These are phyloP conservation scores for Peromyscus eremicus DNA, from an alignment of 2,797 vertebrate genomes.

Conservation along the genomic window DNA sequence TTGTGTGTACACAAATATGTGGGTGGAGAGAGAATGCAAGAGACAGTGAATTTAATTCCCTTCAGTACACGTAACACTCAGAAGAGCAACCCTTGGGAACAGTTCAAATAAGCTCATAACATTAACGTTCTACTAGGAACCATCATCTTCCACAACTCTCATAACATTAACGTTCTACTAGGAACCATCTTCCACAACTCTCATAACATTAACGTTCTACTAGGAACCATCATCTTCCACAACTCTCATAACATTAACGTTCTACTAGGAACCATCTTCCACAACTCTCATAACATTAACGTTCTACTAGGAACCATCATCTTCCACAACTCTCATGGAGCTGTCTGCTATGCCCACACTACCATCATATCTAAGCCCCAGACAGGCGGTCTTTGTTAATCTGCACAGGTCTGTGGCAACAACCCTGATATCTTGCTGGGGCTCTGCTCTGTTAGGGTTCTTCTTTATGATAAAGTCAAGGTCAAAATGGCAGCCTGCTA, in stretches of 20 bases:
- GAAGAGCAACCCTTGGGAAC: neutral
- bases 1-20: neutral
- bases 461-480: conserved; percentile 69
- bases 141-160: neutral
- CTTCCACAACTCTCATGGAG: neutral
- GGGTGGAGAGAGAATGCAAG: neutral
- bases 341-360: neutral
- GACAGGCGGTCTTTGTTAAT: neutral
- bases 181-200: neutral
- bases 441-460: conserved; percentile 52
- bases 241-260: neutral
- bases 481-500: conserved; percentile 81
- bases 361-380: neutral
- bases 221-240: neutral
- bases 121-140: neutral
- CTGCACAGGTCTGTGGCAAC: neutral
- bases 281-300: neutral
- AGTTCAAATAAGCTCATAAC: neutral
- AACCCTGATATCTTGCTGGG: neutral
- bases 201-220: neutral
- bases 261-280: neutral
- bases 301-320: neutral
- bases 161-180: neutral
- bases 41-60: conserved; percentile 60
- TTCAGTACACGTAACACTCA: neutral